Evolutionary conservation across 2,888 invertebrate species (phyloP), one percentile per base, ranked within the genome.

Genomic region (Pollenia labialis): DNA sequence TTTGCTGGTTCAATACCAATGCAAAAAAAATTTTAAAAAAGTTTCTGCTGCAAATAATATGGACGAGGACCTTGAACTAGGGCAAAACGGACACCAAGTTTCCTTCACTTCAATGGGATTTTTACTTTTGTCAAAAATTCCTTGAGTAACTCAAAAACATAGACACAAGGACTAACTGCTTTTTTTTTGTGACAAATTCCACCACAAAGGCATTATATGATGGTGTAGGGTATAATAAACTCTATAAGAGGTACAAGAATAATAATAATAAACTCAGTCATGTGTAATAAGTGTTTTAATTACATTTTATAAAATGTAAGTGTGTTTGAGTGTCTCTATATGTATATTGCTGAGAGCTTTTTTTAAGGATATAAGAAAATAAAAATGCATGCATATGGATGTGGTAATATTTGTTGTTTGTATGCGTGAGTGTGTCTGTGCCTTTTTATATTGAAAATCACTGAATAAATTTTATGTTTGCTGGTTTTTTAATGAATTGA

Each of bases 211-310:
- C 32, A 32, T 32, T 32, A 32, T 32, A 32, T 32, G 32, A 32
- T 32, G 6, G 32, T 32, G 32, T 32, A 32, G 32, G 32, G 32
- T 32, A 32, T 32, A 32, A 32, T 32, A 32, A 32, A 32, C 32
- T 6, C 52, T 52, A 44, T 8, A 66, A 60, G 52, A 60, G 66
- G 46, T 66, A 18, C 54, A 56, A 52, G 16, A 71, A 50, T 18
- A 69, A 60, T 52, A 32, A 46, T 14, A 74, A 40, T 40, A 14
- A 74, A 62, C 8, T 64, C 71, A 76, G 62, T 69, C 86, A 86
- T 69, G 82, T 82, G 86, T 54, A 80, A 86, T 86, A 83, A 86
- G 86, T 86, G 79, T 75, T 86, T 86, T 86, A 86, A 86, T 82
- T 86, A 83, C 79, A 75, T 86, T 82, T 75, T 75, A 64, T 69